phyloP scores from a whole-genome alignment of 2,113 vertebrate species.

The Tetrax tetrax region DNA sequence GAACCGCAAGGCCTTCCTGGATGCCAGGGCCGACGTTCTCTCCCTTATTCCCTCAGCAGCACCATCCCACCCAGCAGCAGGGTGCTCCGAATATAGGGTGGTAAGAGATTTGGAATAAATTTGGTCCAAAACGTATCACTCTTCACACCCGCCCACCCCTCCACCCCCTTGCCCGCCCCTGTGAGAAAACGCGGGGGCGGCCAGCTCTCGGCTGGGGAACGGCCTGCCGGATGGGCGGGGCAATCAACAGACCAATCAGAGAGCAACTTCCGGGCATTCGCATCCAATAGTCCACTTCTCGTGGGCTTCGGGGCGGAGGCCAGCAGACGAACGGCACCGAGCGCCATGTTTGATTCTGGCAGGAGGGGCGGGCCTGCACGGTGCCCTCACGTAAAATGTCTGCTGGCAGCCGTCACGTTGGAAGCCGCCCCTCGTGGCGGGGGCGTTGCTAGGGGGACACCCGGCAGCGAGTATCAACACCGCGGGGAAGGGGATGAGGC shows the following conservation, averaged over 20 bases:
- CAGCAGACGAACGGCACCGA: rapidly evolving
- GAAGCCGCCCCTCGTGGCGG: too few species aligned
- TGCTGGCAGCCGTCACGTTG: not conserved
- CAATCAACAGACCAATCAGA: not conserved
- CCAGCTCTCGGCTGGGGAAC: rapidly evolving
- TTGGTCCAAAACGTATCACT: rapidly evolving
- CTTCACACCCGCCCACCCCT: rapidly evolving
- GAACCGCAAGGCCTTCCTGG: too few species aligned
- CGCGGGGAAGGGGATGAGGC: rapidly evolving
- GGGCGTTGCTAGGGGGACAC: not conserved
- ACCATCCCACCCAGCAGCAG: not conserved
- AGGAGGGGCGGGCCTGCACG: too few species aligned
- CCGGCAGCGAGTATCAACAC: rapidly evolving
- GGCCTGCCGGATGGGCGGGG: rapidly evolving
- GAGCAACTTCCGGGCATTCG: rapidly evolving
- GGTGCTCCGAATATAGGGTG: rapidly evolving
- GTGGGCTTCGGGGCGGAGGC: not conserved
- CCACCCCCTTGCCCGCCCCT: rapidly evolving
- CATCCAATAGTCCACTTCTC: not conserved
- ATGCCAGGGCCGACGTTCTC: not conserved
- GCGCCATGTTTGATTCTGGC: conserved; percentile 1
- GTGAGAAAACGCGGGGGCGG: rapidly evolving
- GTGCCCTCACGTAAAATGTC: not conserved
- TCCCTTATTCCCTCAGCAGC: not conserved
- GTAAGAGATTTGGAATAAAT: rapidly evolving